phyloP scores from a whole-genome alignment of 2,113 vertebrate species.

The Protobothrops mucrosquamatus region DNA sequence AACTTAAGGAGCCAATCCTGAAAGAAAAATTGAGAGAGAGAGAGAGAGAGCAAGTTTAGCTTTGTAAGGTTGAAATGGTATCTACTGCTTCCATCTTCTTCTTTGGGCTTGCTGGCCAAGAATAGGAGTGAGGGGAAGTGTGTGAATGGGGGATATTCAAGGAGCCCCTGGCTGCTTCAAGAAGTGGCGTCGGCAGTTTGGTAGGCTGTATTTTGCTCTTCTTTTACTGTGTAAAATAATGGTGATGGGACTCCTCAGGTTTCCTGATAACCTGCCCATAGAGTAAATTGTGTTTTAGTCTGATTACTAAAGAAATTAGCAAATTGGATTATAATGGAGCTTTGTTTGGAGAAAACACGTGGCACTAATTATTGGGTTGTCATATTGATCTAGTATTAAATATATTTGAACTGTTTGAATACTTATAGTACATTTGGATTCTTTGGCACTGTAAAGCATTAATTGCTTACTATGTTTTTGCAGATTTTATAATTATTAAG shows the following conservation, averaged over 20 bases:
- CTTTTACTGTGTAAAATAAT: background rate
- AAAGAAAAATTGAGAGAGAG: background rate
- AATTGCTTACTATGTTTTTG: background rate
- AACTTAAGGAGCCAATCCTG: conserved; percentile 31
- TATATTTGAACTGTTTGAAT: background rate
- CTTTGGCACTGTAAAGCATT: background rate
- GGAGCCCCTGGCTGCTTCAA: conserved; percentile 31
- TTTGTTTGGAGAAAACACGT: background rate
- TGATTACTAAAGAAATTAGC: background rate
- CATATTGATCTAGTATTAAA: background rate
- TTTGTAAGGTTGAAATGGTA: background rate
- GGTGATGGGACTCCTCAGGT: background rate
- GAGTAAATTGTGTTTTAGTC: background rate
- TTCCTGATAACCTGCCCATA: background rate
- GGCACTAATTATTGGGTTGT: background rate
- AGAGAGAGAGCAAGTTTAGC: conserved; percentile 4
- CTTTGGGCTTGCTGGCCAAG: conserved; percentile 34
- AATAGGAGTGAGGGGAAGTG: background rate
- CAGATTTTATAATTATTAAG: background rate
- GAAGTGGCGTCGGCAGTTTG: conserved; percentile 22
- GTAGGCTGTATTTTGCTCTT: background rate
- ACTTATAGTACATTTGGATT: background rate
- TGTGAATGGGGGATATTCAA: conserved; percentile 38
- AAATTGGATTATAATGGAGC: background rate
- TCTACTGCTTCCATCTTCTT: conserved; percentile 1